phyloP scores from a whole-genome alignment of 2,113 vertebrate species.

The Nymphicus hollandicus region DNA sequence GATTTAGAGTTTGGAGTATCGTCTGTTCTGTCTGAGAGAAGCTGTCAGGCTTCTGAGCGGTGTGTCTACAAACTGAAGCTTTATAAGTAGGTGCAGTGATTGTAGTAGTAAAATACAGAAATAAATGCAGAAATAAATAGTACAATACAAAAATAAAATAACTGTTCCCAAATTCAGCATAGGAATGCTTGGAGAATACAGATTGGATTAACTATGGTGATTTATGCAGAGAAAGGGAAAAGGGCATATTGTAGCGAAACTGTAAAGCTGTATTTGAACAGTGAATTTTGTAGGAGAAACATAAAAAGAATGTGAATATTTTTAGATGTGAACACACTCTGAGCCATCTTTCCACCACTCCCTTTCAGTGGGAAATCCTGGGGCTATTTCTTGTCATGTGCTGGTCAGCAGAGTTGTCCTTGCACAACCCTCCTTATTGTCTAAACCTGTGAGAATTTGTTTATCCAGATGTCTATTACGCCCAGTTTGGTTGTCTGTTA shows the following conservation, averaged over 20 bases:
- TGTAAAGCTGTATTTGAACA: not conserved
- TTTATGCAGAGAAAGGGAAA: not conserved
- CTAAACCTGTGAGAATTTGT: not conserved
- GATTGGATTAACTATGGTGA: not conserved
- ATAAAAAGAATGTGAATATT: not conserved
- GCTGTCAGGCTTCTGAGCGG: not conserved
- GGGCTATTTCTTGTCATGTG: fast-evolving
- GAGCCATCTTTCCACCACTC: not conserved
- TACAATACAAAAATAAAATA: not conserved
- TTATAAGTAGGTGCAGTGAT: not conserved
- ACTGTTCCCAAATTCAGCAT: not conserved
- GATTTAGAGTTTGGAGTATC: not conserved
- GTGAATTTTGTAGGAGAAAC: not conserved
- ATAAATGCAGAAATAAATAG: not conserved
- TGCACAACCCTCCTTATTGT: not conserved
- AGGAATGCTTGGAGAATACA: not conserved
- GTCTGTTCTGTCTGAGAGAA: not conserved
- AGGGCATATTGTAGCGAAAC: not conserved
- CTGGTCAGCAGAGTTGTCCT: not conserved
- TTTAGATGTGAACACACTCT: not conserved
- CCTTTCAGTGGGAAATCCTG: not conserved
- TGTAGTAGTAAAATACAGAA: not conserved
- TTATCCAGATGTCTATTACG: not conserved
- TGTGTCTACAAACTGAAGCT: not conserved
- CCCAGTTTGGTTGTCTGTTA: not conserved